Evolutionary conservation across 2,888 invertebrate species (phyloP).

Genomic region (Lymantria monacha): DNA sequence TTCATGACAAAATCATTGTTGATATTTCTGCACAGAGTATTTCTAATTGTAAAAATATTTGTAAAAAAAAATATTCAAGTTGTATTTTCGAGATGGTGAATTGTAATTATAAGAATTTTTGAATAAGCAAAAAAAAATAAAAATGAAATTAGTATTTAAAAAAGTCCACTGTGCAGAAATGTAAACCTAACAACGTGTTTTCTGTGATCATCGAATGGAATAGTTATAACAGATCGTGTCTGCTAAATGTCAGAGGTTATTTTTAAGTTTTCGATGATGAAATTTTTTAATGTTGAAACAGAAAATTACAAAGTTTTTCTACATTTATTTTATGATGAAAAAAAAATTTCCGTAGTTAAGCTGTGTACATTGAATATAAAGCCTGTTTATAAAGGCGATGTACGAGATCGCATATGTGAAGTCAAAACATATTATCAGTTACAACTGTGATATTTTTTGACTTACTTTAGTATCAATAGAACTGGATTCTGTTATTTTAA

Average conservation of each 20-base stretch:
- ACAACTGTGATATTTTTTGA: conserved; percentile 38
- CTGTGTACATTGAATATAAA: conserved; percentile 73
- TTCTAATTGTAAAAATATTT: conserved; percentile 37
- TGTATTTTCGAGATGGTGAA: conserved; percentile 61
- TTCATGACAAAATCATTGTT: conserved; percentile 57
- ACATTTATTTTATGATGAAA: conserved; percentile 70
- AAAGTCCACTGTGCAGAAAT: conserved; percentile 45
- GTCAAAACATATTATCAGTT: conserved; percentile 30
- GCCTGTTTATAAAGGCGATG: conserved; percentile 62
- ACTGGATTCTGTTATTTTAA: conserved; percentile 66
- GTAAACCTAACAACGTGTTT: conserved; percentile 41
- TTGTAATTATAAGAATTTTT: conserved; percentile 51
- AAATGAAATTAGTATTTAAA: conserved; percentile 43
- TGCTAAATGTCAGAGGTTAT: conserved; percentile 67
- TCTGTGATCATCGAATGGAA: conserved; percentile 79
- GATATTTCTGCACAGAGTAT: conserved; percentile 46
- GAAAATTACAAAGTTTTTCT: conserved; percentile 64
- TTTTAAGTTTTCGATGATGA: conserved; percentile 70
- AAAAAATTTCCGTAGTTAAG: conserved; percentile 75
- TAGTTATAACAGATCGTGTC: conserved; percentile 71
- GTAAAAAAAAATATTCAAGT: conserved; percentile 42
- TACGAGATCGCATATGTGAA: conserved; percentile 21
- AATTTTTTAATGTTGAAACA: conserved; percentile 64
- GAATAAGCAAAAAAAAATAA: conserved; percentile 45
- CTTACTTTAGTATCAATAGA: conserved; percentile 69